These are phyloP conservation scores for Ceraclea dissimilis DNA, from an alignment of 2,888 invertebrate species.

Conservation along the genomic window DNA sequence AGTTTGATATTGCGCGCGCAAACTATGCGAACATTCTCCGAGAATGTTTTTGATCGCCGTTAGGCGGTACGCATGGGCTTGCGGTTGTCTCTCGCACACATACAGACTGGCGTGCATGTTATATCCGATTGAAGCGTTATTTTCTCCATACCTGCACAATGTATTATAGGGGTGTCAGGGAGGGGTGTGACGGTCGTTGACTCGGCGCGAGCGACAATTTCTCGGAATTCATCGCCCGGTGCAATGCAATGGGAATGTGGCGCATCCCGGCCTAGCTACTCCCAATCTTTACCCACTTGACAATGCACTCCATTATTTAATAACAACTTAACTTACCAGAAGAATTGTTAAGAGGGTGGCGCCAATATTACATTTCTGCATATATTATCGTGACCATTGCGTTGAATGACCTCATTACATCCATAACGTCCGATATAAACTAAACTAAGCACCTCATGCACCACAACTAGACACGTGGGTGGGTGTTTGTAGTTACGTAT, in stretches of 20 bases:
- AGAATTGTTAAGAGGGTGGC: not conserved
- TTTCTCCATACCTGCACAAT: slow-evolving; percentile 2
- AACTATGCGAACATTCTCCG: slow-evolving; percentile 5
- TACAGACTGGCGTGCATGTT: not conserved
- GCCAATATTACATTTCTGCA: not conserved
- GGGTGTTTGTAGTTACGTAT: not conserved
- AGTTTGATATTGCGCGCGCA: slow-evolving; percentile 12
- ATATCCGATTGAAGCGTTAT: slow-evolving; percentile 7
- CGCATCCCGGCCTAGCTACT: not conserved
- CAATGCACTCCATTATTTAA: not conserved
- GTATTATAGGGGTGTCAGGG: not conserved
- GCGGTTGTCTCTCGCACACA: not conserved
- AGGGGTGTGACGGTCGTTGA: slow-evolving; percentile 14
- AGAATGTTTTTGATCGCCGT: slow-evolving; percentile 3
- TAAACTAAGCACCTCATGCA: not conserved
- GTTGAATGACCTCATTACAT: not conserved
- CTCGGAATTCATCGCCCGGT: slow-evolving; percentile 9
- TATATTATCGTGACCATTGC: not conserved
- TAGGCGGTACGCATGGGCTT: not conserved
- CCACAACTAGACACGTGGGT: not conserved
- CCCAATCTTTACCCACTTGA: not conserved
- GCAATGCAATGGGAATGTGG: slow-evolving; percentile 1
- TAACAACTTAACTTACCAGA: no score
- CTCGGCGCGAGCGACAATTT: slow-evolving; percentile 9
- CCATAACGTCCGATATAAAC: not conserved